Conservation (phyloP, 2,797 vertebrate species). For the Xiphophorus birchmanni region DNA sequence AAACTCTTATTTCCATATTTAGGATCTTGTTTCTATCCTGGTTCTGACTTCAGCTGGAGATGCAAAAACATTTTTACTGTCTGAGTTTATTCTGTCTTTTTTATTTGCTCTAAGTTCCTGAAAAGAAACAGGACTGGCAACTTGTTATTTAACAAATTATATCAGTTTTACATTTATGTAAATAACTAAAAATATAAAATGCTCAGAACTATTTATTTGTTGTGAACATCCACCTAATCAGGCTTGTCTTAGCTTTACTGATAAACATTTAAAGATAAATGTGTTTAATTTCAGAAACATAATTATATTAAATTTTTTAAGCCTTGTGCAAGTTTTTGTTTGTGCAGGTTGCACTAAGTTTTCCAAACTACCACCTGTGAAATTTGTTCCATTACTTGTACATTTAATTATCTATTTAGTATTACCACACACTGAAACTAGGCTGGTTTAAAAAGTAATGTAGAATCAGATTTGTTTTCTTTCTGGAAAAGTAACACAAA, state of each 20-base stretch:
- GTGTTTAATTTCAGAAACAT: neutral
- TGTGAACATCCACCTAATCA: neutral
- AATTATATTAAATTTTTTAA: neutral
- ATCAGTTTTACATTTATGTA: neutral
- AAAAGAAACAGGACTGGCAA: neutral
- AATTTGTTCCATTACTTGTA: neutral
- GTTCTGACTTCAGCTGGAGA: neutral
- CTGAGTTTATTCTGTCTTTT: neutral
- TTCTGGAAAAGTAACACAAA: neutral
- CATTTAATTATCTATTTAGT: neutral
- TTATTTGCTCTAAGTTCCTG: neutral
- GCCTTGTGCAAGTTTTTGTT: neutral
- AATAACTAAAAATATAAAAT: neutral
- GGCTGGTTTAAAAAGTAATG: neutral
- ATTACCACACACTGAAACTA: neutral
- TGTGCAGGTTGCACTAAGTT: neutral
- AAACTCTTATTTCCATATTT: conserved; percentile 28
- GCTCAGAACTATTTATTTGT: neutral
- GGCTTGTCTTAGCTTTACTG: neutral
- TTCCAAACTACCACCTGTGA: neutral
- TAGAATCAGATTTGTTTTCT: neutral
- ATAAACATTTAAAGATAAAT: neutral
- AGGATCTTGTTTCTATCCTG: neutral
- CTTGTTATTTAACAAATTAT: neutral
- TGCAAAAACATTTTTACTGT: neutral